These are phyloP conservation scores for Passerina amoena DNA, from an alignment of 2,113 vertebrate genomes.

Conservation along the genomic window DNA sequence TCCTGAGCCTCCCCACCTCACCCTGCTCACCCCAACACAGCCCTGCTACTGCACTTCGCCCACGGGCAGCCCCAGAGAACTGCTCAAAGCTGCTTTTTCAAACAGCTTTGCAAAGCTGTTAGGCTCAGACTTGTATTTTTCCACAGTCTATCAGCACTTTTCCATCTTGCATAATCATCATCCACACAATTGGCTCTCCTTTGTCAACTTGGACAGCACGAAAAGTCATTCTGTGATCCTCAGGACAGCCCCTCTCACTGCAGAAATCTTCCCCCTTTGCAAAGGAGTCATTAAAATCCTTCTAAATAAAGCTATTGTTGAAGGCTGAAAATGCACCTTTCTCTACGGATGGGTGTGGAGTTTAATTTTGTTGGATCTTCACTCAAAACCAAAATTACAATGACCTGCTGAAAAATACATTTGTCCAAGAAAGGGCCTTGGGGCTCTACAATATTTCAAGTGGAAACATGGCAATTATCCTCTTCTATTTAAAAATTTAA, in stretches of 20 bases:
- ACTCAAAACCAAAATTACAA: constrained; percentile 49
- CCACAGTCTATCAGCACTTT: constrained; percentile 36
- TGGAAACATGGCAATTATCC: constrained; percentile 32
- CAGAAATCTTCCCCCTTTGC: background rate
- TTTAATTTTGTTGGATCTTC: constrained; percentile 4
- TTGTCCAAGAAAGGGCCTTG: constrained; percentile 25
- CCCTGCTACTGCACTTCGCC: fast-evolving
- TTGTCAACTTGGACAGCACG: background rate
- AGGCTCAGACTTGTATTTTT: constrained; percentile 32
- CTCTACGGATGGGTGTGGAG: background rate
- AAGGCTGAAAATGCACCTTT: background rate
- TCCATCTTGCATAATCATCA: constrained; percentile 12
- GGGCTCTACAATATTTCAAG: constrained; percentile 10
- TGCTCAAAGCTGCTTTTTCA: background rate
- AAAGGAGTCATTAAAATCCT: background rate
- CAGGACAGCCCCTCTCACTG: background rate
- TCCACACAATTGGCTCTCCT: background rate
- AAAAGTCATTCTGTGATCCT: background rate
- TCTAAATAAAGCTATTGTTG: constrained; percentile 16
- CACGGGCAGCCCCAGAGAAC: background rate
- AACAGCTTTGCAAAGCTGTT: background rate
- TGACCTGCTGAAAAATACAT: constrained; percentile 47
- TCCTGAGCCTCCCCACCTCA: background rate
- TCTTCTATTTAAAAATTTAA: background rate
- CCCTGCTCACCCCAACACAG: background rate